phyloP scores from a whole-genome alignment of 2,797 vertebrate genomes.

The Spatula clypeata region DNA sequence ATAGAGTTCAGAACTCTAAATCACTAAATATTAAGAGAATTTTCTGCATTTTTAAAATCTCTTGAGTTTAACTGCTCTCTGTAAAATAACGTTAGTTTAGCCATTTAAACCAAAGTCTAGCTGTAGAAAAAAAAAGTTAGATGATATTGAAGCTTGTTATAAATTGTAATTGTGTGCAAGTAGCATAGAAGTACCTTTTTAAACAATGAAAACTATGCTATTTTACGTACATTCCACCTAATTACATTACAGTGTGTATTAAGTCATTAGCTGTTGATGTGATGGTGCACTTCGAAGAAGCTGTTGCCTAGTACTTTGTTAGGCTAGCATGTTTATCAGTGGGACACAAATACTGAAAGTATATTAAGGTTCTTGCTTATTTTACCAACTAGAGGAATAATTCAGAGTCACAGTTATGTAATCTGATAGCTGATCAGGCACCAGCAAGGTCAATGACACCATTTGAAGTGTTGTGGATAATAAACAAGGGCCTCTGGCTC shows the following conservation, averaged over 20 bases:
- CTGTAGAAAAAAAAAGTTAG: background rate
- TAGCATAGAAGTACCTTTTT: background rate
- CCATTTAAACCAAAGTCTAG: background rate
- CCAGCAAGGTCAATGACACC: slow-evolving; percentile 52
- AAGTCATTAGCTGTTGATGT: background rate
- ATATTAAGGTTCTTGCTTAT: slow-evolving; percentile 10
- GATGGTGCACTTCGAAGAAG: background rate
- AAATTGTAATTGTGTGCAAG: background rate
- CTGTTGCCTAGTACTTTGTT: background rate
- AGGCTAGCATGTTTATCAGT: background rate
- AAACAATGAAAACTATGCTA: background rate
- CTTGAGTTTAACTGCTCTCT: background rate
- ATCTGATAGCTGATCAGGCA: slow-evolving; percentile 36
- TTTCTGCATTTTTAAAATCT: background rate
- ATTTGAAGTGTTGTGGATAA: background rate
- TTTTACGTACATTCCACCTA: background rate
- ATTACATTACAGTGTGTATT: background rate
- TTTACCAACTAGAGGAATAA: slow-evolving; percentile 38
- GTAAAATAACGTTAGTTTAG: background rate
- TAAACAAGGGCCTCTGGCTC: background rate
- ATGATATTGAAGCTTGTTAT: background rate
- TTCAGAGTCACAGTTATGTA: slow-evolving; percentile 60
- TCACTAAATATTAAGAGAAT: background rate
- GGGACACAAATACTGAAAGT: background rate
- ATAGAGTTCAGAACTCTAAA: background rate